Percentiles rank a stretch among this genome's conserved stretches.
Evolutionary conservation across 1,140 invertebrate genomes (phyloP).

Genomic region (Wiebesia pumilae): DNA sequence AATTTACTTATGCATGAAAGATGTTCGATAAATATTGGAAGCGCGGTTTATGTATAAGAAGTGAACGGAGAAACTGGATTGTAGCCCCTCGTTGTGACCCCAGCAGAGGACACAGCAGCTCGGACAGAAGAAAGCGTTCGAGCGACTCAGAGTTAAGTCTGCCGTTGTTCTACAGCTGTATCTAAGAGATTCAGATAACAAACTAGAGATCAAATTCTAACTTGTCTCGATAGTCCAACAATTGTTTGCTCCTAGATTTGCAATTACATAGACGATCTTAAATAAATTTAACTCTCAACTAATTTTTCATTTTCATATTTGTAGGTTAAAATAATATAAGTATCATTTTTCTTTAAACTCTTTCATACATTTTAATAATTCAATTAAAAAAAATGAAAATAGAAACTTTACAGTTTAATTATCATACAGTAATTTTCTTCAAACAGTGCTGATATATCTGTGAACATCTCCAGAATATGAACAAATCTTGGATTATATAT

Average conservation of each 20-base stretch:
- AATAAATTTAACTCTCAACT: too few species aligned
- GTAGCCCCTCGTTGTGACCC: constrained; percentile 63
- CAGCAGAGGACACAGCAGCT: constrained; percentile 65
- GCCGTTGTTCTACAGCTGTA: neutral
- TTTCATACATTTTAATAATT: too few species aligned
- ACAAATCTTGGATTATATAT: neutral
- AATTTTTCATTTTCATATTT: too few species aligned
- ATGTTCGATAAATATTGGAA: neutral
- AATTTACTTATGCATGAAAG: neutral
- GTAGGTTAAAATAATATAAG: too few species aligned
- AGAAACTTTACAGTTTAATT: neutral
- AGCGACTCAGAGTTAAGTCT: neutral
- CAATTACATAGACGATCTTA: neutral
- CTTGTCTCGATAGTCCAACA: too few species aligned
- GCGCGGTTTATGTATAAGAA: neutral
- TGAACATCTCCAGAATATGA: neutral
- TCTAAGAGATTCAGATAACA: neutral
- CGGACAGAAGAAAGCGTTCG: constrained; percentile 70
- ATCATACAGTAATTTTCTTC: neutral
- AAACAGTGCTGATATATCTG: neutral
- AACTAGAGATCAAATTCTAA: neutral
- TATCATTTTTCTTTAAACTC: too few species aligned
- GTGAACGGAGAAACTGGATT: constrained; percentile 68
- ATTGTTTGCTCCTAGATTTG: neutral
- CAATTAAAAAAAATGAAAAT: neutral